Base-by-base conservation (phyloP, 2,797 vertebrate species). In the Erethizon dorsatum region DNA sequence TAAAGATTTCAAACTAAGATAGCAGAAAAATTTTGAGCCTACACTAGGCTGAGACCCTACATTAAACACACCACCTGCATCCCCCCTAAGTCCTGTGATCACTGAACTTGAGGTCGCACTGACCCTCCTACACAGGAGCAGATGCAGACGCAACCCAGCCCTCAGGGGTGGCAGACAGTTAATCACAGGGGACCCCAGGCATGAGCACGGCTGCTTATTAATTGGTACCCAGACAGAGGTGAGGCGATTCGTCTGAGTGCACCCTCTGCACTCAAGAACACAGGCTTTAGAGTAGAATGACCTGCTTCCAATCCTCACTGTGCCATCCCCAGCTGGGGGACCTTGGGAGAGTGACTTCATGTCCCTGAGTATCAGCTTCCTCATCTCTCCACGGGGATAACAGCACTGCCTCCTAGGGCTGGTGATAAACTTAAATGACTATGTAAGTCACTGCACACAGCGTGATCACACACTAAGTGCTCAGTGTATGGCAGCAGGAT, bases 121-220 rank as follows among this genome's bases (percentile, higher is more conserved):
- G 31, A 67, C 14, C 67, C 17, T 82, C 31, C 61, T n/a, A n/a
- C 82, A 26, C 24, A 79, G 47, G 20, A 93, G 37, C 28, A 56
- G 85, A 41, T 67, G 63, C 17, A 28, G 45, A 11, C 31, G 22
- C 7, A 57, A 61, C 41, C 75, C 2, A 1, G 73, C 33, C 67
- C 65, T 5, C 0, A 0, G 18, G 69, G 28, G 0, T 84, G 67
- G 79, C 83, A 95, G 86, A 88, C 0, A 0, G n/a, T 18, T 95
- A 45, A 94, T 94, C 91, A 87, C 89, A 87, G 33, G 61, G 95
- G 24, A 63, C 45, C 79, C 45, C 12, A 45, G 4, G 59, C 20
- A 8, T 1, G 5, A 52, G 33, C 4, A 4, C 73, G 73, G 92
- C 83, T 69, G 41, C 80, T 77, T 47, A n/a, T n/a, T 86, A 91